Conservation (phyloP, 2,113 vertebrate species). For the Anser cygnoides region DNA sequence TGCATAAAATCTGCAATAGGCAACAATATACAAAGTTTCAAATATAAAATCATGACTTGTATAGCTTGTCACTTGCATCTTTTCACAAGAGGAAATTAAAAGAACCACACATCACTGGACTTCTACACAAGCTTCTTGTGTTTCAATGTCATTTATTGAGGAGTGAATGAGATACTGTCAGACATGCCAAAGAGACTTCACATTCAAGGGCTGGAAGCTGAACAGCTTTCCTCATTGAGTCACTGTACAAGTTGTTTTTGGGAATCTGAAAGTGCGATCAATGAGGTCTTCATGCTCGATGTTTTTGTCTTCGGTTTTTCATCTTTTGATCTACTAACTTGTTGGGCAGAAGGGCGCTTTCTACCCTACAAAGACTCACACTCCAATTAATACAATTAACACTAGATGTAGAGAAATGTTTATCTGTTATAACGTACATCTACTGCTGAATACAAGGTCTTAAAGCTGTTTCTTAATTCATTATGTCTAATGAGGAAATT, state of each 20-base stretch:
- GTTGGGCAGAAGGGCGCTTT: constrained; percentile 68
- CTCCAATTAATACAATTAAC: constrained; percentile 74
- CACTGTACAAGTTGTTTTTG: constrained; percentile 67
- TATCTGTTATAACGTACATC: constrained; percentile 71
- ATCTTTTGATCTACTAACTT: constrained; percentile 69
- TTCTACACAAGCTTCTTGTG: constrained; percentile 76
- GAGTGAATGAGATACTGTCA: constrained; percentile 81
- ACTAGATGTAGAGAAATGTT: constrained; percentile 72
- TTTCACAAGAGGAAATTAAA: constrained; percentile 63
- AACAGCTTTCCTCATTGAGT: constrained; percentile 73
- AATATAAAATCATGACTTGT: constrained; percentile 15
- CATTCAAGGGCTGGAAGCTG: constrained; percentile 81
- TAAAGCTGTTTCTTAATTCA: constrained; percentile 72
- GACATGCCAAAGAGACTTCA: constrained; percentile 84
- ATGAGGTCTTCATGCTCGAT: constrained; percentile 74
- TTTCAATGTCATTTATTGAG: constrained; percentile 85
- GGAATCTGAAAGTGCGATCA: constrained; percentile 65
- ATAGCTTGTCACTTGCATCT: constrained; percentile 50
- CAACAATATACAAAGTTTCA: constrained; percentile 47
- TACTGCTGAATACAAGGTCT: constrained; percentile 68
- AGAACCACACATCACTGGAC: constrained; percentile 77
- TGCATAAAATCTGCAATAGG: constrained; percentile 36
- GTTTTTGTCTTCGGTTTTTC: constrained; percentile 62
- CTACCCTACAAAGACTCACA: constrained; percentile 74
- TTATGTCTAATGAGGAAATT: constrained; percentile 74